phyloP scores from a whole-genome alignment of 2,888 invertebrate genomes.

The Drosophila limbata region DNA sequence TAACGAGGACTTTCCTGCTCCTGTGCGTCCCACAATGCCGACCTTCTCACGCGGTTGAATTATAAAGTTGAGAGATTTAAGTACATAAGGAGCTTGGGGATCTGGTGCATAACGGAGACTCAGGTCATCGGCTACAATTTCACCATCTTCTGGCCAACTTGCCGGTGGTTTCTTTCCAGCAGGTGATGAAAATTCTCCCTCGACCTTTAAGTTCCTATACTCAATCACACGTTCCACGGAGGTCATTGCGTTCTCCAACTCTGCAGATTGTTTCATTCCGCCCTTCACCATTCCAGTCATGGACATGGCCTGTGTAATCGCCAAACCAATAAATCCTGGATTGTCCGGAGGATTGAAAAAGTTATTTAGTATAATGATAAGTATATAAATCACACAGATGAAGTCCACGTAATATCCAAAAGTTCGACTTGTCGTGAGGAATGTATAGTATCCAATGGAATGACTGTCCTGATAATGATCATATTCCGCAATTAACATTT shows the following conservation, averaged over 20 bases:
- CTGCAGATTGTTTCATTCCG: conserved; percentile 97
- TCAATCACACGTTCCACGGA: conserved; percentile 91
- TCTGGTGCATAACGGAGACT: conserved; percentile 90
- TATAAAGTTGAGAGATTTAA: conserved; percentile 89
- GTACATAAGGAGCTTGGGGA: conserved; percentile 89
- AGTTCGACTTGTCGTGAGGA: conserved; percentile 94
- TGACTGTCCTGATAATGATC: conserved; percentile 94
- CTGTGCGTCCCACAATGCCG: conserved; percentile 90
- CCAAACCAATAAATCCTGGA: conserved; percentile 92
- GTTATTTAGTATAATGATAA: conserved; percentile 93
- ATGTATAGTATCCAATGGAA: conserved; percentile 97
- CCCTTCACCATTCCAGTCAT: conserved; percentile 90
- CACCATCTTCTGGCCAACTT: conserved; percentile 91
- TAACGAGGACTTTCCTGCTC: conserved; percentile 90
- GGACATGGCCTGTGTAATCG: conserved; percentile 91
- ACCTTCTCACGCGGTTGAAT: conserved; percentile 89
- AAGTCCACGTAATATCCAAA: conserved; percentile 96
- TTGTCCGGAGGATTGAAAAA: conserved; percentile 90
- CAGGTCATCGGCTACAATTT: conserved; percentile 90
- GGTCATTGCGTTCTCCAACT: conserved; percentile 94
- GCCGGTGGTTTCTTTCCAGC: conserved; percentile 88
- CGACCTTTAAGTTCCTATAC: conserved; percentile 86
- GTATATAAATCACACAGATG: conserved; percentile 94
- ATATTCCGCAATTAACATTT: conserved; percentile 91
- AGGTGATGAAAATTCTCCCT: conserved; percentile 88